Evolutionary conservation across 2,113 vertebrate species (phyloP).

Genomic region (Melanostigma gelatinosum): DNA sequence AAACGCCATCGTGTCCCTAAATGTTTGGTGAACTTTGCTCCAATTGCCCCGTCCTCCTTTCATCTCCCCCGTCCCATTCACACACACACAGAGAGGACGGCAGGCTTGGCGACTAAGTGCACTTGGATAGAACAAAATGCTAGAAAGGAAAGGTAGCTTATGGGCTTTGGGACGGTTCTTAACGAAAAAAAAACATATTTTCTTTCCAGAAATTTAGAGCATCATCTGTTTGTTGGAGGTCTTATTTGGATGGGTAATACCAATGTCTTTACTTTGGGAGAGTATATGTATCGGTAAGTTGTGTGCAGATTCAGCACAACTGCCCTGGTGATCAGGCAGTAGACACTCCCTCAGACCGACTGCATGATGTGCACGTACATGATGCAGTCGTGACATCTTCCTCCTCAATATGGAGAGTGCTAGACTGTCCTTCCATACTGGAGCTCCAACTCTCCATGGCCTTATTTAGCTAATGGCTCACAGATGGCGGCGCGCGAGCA

Average conservation of each 20-base stretch:
- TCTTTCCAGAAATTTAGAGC: conserved; percentile 5
- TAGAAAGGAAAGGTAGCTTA: conserved; percentile 37
- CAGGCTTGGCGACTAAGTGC: conserved; percentile 71
- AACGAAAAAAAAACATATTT: conserved; percentile 34
- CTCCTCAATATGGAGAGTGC: conserved; percentile 1
- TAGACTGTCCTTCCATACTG: conserved; percentile 35
- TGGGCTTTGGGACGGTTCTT: conserved; percentile 44
- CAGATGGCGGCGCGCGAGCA: conserved; percentile 73
- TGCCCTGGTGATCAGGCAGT: not conserved
- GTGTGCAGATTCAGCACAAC: not conserved
- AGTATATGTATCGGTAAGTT: not conserved
- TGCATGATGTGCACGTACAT: not conserved
- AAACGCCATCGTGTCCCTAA: conserved; percentile 64
- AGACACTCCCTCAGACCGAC: not conserved
- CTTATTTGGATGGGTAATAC: not conserved
- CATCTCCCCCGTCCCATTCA: conserved; percentile 70
- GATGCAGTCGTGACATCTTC: conserved; percentile 19
- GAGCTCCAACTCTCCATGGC: conserved; percentile 54
- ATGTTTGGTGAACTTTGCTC: conserved; percentile 76
- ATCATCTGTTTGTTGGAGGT: conserved; percentile 16
- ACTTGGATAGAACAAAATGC: conserved; percentile 69
- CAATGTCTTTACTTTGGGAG: not conserved
- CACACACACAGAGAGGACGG: conserved; percentile 51
- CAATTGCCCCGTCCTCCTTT: conserved; percentile 71
- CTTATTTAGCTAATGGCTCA: conserved; percentile 71